Evolutionary conservation across 2,113 vertebrate species (phyloP), one percentile per base, ranked within the genome.

Genomic region (Recurvirostra avosetta): DNA sequence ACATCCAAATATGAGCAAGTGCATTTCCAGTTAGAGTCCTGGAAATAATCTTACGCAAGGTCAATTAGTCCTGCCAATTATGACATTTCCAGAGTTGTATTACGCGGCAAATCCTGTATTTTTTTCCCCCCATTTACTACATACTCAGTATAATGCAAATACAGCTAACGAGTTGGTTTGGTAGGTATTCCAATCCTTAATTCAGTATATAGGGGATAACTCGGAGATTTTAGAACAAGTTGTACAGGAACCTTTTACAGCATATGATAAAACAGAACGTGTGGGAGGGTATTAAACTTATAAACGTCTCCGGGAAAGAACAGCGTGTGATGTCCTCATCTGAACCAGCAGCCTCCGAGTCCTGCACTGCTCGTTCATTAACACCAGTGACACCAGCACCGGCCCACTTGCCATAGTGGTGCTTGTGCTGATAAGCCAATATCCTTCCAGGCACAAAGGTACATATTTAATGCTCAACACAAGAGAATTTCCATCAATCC

Each of bases 281-380:
- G 68, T 63, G 30, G 9, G 16, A 50, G 49, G 49, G 41, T 59
- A 63, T 63, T 68, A 84, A 88, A 76, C 40, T 43, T 77, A 27
- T 11, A 62, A 7, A 6, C 2, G 0, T 18, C 36, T 40, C 59
- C 2, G 0, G 38, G 26, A 59, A 72, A 67, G 63, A 52, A 38
- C 20, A 53, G 22, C 4, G 0, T 15, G 49, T 30, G 41, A 75
- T 30, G 26, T 75, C 43, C 56, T 74, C 0, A 0, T 22, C 47
- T 72, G 52, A 72, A 53, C 15, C 53, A 77, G 53, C 78, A 53
- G n/a, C 20, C 23, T 47, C 26, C 4, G 9, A 53, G 29, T 47
- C 52, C 29, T 36, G 55, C 1, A 3, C 23, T 23, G 27, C 23
- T 70, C 0, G 1, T 18, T 65, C 26, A 30, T 25, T 34, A 52